Percentiles rank a stretch among this genome's conserved stretches.
phyloP scores from a whole-genome alignment of 2,888 invertebrate genomes.

The Antheraea yamamai region DNA sequence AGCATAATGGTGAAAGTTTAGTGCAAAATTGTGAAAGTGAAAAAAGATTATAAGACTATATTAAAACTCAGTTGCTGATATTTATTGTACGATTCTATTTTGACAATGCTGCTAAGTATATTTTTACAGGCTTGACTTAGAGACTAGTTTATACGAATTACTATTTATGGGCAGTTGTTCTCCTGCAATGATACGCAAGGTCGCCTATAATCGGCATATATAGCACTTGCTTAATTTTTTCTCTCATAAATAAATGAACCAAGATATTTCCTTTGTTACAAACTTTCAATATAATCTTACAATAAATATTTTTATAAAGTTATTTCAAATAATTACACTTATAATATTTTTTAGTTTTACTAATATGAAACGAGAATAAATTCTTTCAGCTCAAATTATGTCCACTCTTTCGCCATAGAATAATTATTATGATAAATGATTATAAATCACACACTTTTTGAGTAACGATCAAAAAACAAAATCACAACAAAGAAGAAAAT shows the following conservation, averaged over 20 bases:
- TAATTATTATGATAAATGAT: background rate
- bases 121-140: background rate
- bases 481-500: constrained; percentile 35
- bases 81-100: background rate
- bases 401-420: background rate
- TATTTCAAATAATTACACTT: background rate
- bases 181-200: constrained; percentile 1
- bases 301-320: background rate
- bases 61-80: background rate
- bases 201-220: background rate
- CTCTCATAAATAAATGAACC: background rate
- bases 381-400: background rate
- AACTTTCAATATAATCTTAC: background rate
- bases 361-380: background rate
- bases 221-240: background rate
- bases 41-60: background rate
- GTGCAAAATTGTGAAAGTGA: background rate
- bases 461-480: constrained; percentile 27
- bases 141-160: background rate
- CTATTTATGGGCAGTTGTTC: constrained; percentile 5
- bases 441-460: background rate
- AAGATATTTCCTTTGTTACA: background rate
- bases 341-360: background rate
- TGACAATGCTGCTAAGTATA: background rate
- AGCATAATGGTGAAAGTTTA: constrained; percentile 3